phyloP scores from a whole-genome alignment of 2,797 vertebrate genomes.

The Falco novaeseelandiae region DNA sequence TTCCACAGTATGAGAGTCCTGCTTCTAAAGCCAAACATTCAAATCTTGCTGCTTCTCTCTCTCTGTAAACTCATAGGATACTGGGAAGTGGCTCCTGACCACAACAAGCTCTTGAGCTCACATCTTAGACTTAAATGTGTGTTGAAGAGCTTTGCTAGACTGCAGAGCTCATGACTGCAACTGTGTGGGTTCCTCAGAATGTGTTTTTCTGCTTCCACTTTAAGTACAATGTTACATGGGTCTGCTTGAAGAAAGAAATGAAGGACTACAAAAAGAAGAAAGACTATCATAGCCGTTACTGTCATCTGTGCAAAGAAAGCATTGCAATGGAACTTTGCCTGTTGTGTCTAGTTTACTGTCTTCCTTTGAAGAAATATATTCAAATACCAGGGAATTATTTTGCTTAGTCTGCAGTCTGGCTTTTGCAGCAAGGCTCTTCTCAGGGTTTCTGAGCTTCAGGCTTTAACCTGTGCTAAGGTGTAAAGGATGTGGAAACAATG shows the following conservation, averaged over 20 bases:
- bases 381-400: neutral
- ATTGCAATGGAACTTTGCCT: neutral
- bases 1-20: neutral
- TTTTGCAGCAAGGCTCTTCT: neutral
- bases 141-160: neutral
- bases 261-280: neutral
- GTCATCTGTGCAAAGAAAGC: neutral
- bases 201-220: neutral
- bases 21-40: neutral
- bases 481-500: neutral
- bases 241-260: neutral
- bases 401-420: neutral
- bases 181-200: neutral
- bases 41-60: neutral
- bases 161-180: neutral
- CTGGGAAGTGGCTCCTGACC: neutral
- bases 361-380: neutral
- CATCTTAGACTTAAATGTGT: neutral
- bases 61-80: neutral
- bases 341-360: neutral
- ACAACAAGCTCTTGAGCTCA: neutral
- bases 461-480: neutral
- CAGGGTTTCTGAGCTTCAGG: neutral
- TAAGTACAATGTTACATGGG: neutral
- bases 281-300: neutral